A percentile compares a stretch with the other conserved stretches of the same genome.
These are phyloP conservation scores for Pachydiplax longipennis DNA, from an alignment of 2,888 invertebrate species.

Conservation along the genomic window DNA sequence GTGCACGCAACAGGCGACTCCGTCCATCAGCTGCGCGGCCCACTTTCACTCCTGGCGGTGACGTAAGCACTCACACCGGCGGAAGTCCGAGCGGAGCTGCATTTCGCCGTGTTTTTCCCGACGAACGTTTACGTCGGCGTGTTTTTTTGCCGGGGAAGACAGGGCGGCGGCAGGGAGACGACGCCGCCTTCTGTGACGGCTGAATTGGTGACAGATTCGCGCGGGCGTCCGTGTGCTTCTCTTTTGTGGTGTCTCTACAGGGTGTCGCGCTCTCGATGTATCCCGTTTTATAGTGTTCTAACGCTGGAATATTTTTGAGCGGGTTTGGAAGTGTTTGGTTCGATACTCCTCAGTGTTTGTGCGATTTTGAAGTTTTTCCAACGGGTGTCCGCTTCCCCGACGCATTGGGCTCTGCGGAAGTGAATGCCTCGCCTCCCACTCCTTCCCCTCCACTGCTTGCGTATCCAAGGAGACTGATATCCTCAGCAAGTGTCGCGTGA, in stretches of 20 bases:
- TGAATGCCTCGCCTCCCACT: background rate
- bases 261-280: background rate
- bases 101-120: background rate
- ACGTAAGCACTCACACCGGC: too few relatives aligned
- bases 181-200: too few relatives aligned
- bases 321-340: background rate
- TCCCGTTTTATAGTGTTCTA: too few relatives aligned
- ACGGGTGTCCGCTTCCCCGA: background rate
- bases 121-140: too few relatives aligned
- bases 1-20: too few relatives aligned
- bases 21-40: background rate
- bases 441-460: background rate
- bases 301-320: background rate
- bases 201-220: too few relatives aligned
- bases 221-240: background rate
- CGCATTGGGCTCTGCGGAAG: background rate
- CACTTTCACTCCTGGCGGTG: background rate
- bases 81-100: background rate
- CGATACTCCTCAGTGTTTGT: background rate
- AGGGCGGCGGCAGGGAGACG: too few relatives aligned
- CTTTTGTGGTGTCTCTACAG: background rate
- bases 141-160: background rate
- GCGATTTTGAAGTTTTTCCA: background rate
- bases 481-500: background rate
- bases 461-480: background rate